Base-by-base conservation (phyloP, 2,888 invertebrate species). In the Steinernema carpocapsae region DNA sequence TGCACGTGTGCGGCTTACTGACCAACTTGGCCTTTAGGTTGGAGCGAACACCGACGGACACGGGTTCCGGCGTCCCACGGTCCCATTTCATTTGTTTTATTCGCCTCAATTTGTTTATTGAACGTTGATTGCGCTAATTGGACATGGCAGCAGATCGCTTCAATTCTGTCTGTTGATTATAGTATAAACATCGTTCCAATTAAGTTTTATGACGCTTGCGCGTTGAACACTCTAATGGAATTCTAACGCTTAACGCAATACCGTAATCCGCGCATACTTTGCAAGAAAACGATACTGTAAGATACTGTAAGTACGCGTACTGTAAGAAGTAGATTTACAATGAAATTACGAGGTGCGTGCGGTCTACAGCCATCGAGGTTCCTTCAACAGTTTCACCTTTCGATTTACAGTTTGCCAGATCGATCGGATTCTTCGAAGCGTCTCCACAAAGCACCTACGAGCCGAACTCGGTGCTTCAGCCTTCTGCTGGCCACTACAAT, bases 51-150 rank as follows among this genome's bases (percentile, higher is more conserved):
- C 19, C n/a, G 14, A n/a, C 14, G 6, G 56, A 24, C 56, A 24
- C 10, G 37, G 37, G 4, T 24, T 51, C 22, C 56, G 22, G 19
- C 26, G 56, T 19, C 56, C 56, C 48, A 14, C 17, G 17, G 14
- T 26, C 56, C 26, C 64, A 32, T 64, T 64, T 64, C 64, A 64
- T 64, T 64, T 64, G 32, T 64, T 64, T 64, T 64, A 64, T 64
- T 32, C 64, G 64, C 64, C 32, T 17, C 32, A 64, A 64, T 64
- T 64, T 64, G 64, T 64, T 64, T 64, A 64, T 64, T 32, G 64
- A 14, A 64, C 26, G 64, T 64, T 64, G 32, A 64, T 32, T 64
- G 64, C 29, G 64, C 64, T 64, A 64, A 64, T 64, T 64, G 64
- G 14, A 64, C 64, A 32, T n/a, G 37, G 32, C 37, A 64, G 64